phyloP scores from a whole-genome alignment of 2,113 vertebrate genomes.

The Vombatus ursinus region DNA sequence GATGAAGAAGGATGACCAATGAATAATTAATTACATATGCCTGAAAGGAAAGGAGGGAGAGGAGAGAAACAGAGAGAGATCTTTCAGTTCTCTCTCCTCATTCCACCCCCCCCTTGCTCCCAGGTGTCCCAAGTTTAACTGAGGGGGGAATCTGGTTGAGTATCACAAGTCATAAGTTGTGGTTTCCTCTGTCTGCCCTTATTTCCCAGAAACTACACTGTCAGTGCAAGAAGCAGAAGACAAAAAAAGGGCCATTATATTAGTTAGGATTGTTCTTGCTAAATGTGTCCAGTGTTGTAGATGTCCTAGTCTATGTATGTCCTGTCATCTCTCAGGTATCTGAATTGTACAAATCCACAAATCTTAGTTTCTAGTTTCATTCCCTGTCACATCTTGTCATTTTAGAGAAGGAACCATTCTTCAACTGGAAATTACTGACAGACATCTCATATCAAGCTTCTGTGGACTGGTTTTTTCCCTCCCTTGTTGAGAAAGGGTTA shows the following conservation, averaged over 20 bases:
- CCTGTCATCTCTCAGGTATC: background rate
- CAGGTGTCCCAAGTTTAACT: no score
- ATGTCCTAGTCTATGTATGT: background rate
- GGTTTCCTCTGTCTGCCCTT: conserved; percentile 45
- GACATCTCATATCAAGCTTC: background rate
- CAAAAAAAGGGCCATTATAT: background rate
- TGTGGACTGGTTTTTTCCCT: background rate
- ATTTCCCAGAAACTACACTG: accelerated
- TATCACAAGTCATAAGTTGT: conserved; percentile 39
- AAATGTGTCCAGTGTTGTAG: background rate
- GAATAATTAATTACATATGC: background rate
- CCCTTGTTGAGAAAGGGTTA: background rate
- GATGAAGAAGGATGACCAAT: background rate
- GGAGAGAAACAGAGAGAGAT: no score
- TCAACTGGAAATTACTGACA: background rate
- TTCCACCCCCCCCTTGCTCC: background rate
- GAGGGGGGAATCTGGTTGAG: background rate
- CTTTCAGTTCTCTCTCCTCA: background rate
- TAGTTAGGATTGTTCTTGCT: background rate
- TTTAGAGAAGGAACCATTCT: background rate
- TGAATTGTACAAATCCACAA: background rate
- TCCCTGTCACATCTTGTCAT: accelerated
- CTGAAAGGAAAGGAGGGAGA: background rate
- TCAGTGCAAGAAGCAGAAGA: background rate
- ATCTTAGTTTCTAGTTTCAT: background rate